Conservation (phyloP, 2,888 invertebrate genomes). For the Apamea crenata region DNA sequence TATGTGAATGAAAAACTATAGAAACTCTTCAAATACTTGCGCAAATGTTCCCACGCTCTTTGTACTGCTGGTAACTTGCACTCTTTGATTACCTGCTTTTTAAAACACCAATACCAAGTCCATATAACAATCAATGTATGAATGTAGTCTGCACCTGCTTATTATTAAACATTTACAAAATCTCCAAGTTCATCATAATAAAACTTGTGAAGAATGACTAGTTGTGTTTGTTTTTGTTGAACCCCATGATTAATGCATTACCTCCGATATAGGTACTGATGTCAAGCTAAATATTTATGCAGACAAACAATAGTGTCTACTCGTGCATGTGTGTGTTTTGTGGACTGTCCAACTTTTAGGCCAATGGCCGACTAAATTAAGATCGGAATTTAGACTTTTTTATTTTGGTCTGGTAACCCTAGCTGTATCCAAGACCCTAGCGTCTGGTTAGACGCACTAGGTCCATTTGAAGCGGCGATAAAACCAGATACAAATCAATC, state of each 20-base stretch:
- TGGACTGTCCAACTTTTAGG: slow-evolving; percentile 44
- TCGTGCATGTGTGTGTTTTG: slow-evolving; percentile 16
- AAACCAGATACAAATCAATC: background rate
- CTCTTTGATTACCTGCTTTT: background rate
- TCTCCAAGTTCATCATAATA: background rate
- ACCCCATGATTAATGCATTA: slow-evolving; percentile 30
- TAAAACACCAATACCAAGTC: background rate
- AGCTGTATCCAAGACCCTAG: slow-evolving; percentile 40
- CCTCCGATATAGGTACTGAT: slow-evolving; percentile 12
- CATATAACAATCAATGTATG: background rate
- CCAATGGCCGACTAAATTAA: slow-evolving; percentile 61
- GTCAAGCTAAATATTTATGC: slow-evolving; percentile 35
- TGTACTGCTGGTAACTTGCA: background rate
- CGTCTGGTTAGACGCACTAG: slow-evolving; percentile 54
- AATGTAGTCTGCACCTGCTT: too few species aligned
- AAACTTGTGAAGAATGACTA: slow-evolving; percentile 11
- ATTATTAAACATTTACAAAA: background rate
- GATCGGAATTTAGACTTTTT: slow-evolving; percentile 59
- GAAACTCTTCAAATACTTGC: background rate
- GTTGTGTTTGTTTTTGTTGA: slow-evolving; percentile 19
- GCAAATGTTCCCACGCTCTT: background rate
- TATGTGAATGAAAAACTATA: background rate
- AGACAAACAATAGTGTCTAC: slow-evolving; percentile 36
- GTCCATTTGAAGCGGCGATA: background rate
- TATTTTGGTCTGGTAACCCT: slow-evolving; percentile 61